Evolutionary conservation across 2,113 vertebrate species (phyloP).

Genomic region (Dendrocopos noguchii): DNA sequence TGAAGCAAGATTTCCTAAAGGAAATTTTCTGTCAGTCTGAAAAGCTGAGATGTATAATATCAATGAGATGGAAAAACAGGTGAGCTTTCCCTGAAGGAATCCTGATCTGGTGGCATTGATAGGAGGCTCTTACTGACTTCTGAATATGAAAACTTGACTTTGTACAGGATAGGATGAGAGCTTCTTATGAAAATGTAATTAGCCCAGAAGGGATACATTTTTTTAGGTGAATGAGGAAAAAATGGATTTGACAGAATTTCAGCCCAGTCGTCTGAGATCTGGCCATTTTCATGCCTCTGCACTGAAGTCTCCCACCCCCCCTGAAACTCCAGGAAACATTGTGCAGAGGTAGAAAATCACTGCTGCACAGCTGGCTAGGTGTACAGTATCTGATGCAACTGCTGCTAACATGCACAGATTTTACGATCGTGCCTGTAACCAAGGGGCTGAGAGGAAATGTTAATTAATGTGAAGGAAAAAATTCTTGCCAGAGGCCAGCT

Average conservation of each 20-base stretch:
- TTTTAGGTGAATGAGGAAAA: background rate
- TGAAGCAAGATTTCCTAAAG: background rate
- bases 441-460: background rate
- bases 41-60: background rate
- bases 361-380: background rate
- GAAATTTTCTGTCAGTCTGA: background rate
- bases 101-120: background rate
- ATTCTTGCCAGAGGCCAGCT: conserved; percentile 7
- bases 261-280: background rate
- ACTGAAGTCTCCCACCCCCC: background rate
- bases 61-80: background rate
- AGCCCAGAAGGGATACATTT: background rate
- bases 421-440: conserved; percentile 1
- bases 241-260: background rate
- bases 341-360: background rate
- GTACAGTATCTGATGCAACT: background rate
- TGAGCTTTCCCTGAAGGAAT: background rate
- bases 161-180: background rate
- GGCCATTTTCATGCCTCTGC: background rate
- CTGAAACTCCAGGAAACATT: background rate
- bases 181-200: background rate
- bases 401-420: conserved; percentile 1
- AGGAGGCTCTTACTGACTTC: background rate
- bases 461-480: conserved; percentile 56
- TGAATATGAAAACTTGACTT: background rate